Conservation (phyloP, 2,797 vertebrate species). For the Gymnopithys bicolor region DNA sequence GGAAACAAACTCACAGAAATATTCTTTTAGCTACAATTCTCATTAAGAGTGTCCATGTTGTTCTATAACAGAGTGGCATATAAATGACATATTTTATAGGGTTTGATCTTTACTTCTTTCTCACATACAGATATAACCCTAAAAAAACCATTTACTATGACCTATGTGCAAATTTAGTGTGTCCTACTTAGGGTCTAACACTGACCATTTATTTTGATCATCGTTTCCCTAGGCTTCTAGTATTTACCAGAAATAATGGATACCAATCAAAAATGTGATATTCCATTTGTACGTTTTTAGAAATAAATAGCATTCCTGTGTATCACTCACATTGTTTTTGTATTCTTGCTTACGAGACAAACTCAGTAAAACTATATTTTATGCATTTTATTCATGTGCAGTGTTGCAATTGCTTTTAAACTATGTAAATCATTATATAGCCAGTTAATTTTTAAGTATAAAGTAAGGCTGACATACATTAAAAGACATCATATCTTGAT, state of each 20-base stretch:
- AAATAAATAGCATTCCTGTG: neutral
- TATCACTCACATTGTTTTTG: neutral
- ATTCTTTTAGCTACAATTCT: constrained; percentile 86
- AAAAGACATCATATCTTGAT: neutral
- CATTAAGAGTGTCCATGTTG: constrained; percentile 89
- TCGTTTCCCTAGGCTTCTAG: neutral
- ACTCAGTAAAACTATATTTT: neutral
- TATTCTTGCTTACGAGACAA: neutral
- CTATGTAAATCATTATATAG: neutral
- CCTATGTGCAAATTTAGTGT: constrained; percentile 37
- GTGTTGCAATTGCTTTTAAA: neutral
- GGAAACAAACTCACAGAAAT: constrained; percentile 83
- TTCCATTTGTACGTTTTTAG: neutral
- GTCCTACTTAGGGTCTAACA: constrained; percentile 17
- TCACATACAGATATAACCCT: constrained; percentile 79
- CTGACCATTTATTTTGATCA: neutral
- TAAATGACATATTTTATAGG: constrained; percentile 92
- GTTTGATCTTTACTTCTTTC: constrained; percentile 87
- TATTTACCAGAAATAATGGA: neutral
- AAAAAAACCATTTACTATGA: constrained; percentile 31
- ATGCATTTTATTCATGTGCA: neutral
- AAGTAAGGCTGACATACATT: neutral
- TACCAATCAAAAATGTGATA: neutral
- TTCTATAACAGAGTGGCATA: constrained; percentile 88
- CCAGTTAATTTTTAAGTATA: neutral